These are phyloP conservation scores for Synanthedon myopaeformis DNA, from an alignment of 2,888 invertebrate genomes.

Conservation along the genomic window DNA sequence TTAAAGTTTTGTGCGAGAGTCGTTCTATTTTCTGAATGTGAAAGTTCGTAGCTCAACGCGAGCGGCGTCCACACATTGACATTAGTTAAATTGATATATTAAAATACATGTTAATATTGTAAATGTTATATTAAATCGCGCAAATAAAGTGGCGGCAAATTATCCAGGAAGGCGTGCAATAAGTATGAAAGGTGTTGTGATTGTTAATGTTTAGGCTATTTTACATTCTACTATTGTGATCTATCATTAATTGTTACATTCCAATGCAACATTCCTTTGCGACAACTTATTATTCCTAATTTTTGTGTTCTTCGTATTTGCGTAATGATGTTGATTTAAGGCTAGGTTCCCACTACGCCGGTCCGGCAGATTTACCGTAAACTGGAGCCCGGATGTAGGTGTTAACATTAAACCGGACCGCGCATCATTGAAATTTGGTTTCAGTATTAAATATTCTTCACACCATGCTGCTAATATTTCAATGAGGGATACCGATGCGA, in stretches of 20 bases:
- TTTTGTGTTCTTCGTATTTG: not conserved
- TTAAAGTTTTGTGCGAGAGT: not conserved
- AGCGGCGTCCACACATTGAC: constrained; percentile 43
- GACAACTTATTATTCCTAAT: not conserved
- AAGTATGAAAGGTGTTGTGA: constrained; percentile 66
- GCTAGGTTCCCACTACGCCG: no score
- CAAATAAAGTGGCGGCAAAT: constrained; percentile 35
- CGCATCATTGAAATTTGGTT: no score
- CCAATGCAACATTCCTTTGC: constrained; percentile 50
- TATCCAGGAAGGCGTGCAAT: constrained; percentile 66
- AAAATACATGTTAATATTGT: constrained; percentile 66
- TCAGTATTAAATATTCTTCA: no score
- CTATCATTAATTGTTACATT: constrained; percentile 54
- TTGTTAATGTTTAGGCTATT: constrained; percentile 52
- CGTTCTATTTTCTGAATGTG: not conserved
- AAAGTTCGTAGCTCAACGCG: constrained; percentile 7
- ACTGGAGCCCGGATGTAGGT: no score
- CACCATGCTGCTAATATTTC: no score
- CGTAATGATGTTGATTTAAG: not conserved
- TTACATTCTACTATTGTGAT: constrained; percentile 1
- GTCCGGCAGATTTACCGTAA: no score
- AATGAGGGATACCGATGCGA: no score
- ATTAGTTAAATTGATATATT: constrained; percentile 67
- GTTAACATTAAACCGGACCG: no score
- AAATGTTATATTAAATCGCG: constrained; percentile 62